Conservation (phyloP, 2,113 vertebrate genomes). For the Cynopterus brachyotis region DNA sequence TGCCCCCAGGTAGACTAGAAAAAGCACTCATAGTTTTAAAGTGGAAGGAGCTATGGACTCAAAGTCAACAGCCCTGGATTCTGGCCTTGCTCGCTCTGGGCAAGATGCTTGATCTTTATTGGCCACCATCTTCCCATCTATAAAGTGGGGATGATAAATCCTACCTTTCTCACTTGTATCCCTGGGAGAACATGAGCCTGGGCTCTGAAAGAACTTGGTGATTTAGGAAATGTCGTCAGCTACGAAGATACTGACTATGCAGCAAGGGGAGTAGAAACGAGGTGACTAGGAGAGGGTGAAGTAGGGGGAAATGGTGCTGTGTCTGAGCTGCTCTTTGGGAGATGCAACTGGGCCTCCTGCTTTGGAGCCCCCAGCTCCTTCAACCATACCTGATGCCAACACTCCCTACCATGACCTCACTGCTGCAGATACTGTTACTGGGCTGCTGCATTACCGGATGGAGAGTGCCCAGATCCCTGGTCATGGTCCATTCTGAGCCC, state of each 20-base stretch:
- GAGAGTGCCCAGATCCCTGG: fast-evolving
- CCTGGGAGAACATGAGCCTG: background rate
- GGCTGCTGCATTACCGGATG: background rate
- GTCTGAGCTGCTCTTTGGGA: background rate
- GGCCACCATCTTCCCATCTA: background rate
- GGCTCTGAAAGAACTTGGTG: background rate
- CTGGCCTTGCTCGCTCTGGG: background rate
- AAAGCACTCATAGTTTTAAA: background rate
- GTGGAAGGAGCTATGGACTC: background rate
- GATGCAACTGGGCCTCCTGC: background rate
- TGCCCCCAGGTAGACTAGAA: background rate
- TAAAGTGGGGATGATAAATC: background rate
- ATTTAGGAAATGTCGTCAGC: background rate
- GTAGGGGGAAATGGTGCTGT: fast-evolving
- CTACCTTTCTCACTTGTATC: background rate
- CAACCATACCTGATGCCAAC: fast-evolving
- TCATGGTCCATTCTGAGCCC: fast-evolving
- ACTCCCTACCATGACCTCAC: background rate
- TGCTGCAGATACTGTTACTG: background rate
- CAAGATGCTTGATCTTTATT: background rate
- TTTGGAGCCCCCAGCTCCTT: background rate
- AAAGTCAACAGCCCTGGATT: background rate
- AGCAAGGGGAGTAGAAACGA: fast-evolving
- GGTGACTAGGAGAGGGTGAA: background rate
- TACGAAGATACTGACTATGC: background rate